Conservation (phyloP, 2,888 invertebrate genomes). For the Callyntrura sp. region DNA sequence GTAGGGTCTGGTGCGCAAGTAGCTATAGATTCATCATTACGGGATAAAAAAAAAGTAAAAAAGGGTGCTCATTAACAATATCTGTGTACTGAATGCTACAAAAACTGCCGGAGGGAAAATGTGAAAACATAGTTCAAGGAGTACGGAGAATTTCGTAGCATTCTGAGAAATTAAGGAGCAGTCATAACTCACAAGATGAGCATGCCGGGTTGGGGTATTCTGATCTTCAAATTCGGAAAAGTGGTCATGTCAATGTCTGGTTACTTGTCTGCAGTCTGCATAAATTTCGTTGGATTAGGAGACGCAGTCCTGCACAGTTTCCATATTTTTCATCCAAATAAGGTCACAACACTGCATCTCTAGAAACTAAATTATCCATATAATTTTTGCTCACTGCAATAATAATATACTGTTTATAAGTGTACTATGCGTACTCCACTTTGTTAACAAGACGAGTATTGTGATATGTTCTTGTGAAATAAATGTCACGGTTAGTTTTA, state of each 20-base stretch:
- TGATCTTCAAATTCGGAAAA: no score
- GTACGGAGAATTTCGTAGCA: background rate
- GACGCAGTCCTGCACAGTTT: no score
- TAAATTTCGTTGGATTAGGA: no score
- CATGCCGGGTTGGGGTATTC: no score
- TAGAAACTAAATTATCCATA: conserved; percentile 43
- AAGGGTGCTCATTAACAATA: conserved; percentile 1
- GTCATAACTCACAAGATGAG: no score
- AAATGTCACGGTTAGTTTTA: background rate
- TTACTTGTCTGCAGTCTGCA: no score
- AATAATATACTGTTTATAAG: background rate
- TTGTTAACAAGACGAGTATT: background rate
- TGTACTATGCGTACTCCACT: no score
- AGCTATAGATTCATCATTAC: background rate
- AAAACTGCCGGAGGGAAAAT: background rate
- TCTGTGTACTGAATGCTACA: background rate
- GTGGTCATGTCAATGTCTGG: no score
- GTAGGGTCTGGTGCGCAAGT: no score
- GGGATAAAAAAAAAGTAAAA: background rate
- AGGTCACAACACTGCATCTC: conserved; percentile 2
- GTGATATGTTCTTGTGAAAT: background rate
- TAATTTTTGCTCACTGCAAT: conserved; percentile 16
- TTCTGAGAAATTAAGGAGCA: conserved; percentile 5
- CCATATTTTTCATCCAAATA: conserved; percentile 48
- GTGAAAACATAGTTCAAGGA: background rate